Base-by-base conservation (phyloP, 2,113 vertebrate species). In the Erinaceus europaeus region DNA sequence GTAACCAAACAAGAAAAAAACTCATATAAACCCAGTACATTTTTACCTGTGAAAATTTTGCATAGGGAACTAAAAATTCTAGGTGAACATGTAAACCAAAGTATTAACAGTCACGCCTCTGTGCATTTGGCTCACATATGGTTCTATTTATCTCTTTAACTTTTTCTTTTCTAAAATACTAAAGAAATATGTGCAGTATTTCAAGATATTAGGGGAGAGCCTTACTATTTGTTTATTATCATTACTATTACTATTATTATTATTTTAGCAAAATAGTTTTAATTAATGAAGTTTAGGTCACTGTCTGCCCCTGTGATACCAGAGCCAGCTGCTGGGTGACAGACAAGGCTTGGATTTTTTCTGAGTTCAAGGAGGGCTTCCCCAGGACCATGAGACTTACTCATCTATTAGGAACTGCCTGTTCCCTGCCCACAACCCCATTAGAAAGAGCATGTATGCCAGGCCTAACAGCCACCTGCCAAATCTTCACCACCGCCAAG, bases 401-500 rank as follows among this genome's bases (percentile, higher is more conserved):
- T n/a, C 27, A 1, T 1, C 27, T 53, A 32, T 76, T n/a, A 69
- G 64, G 38, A 48, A 12, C 52, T 57, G 20, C n/a, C 46, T 3
- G 1, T 38, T 57, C 40, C 40, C 81, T 61, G 53, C 59, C 83
- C n/a, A 14, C 36, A 34, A 10, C 27, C 40, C 48, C 6, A 0
- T 40, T 14, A 21, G 6, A 6, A n/a, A 72, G 29, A 62, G 23
- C 0, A 0, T 1, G 23, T 53, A 42, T 84, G 52, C 73, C 36
- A 90, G 55, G n/a, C 80, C 91, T 91, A 27, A 72, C 21, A 10
- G 29, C 69, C 87, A 29, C 57, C 93, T 83, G 86, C 91, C 95
- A 79, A 21, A 57, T 53, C 91, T 87, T 93, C 71, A 79, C 94
- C 95, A 96, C 92, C 55, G 83, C 71, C 83, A 93, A 93, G 55